Conservation (phyloP, 2,888 invertebrate genomes). For the Heteromyza rotundicornis region DNA sequence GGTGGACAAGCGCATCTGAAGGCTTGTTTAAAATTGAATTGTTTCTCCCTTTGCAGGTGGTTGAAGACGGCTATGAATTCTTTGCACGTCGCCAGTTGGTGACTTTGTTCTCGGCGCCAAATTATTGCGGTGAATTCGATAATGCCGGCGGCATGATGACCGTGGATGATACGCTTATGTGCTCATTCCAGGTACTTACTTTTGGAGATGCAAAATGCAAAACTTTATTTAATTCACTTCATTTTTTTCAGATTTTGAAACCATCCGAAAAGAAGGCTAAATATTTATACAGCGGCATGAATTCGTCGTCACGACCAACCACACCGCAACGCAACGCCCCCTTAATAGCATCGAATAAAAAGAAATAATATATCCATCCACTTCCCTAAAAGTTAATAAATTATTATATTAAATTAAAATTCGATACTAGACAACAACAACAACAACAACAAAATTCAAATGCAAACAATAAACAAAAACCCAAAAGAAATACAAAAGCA, state of each 20-base stretch:
- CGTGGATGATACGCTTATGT: constrained; percentile 98
- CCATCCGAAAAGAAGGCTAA: constrained; percentile 99
- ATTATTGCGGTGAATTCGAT: constrained; percentile 98
- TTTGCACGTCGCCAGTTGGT: constrained; percentile 98
- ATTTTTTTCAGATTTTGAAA: constrained; percentile 84
- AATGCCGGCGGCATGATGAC: constrained; percentile 99
- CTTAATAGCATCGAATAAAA: constrained; percentile 61
- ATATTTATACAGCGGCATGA: constrained; percentile 92
- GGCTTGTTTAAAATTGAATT: constrained; percentile 10
- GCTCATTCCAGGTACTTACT: constrained; percentile 92
- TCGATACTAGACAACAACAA: constrained; percentile 35
- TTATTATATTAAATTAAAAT: constrained; percentile 42
- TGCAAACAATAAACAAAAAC: constrained; percentile 20
- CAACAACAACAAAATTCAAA: constrained; percentile 18
- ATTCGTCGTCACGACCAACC: constrained; percentile 83
- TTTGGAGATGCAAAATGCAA: background rate
- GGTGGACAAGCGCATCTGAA: background rate
- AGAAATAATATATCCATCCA: constrained; percentile 63
- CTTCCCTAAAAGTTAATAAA: constrained; percentile 60
- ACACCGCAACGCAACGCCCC: constrained; percentile 82
- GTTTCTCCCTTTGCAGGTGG: constrained; percentile 69
- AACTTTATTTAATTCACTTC: background rate
- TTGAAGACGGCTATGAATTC: constrained; percentile 99
- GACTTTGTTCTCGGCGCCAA: constrained; percentile 97
- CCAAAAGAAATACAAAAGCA: constrained; percentile 18